These are phyloP conservation scores for Calliphora vicina DNA, from an alignment of 1,140 invertebrate species.

Conservation along the genomic window DNA sequence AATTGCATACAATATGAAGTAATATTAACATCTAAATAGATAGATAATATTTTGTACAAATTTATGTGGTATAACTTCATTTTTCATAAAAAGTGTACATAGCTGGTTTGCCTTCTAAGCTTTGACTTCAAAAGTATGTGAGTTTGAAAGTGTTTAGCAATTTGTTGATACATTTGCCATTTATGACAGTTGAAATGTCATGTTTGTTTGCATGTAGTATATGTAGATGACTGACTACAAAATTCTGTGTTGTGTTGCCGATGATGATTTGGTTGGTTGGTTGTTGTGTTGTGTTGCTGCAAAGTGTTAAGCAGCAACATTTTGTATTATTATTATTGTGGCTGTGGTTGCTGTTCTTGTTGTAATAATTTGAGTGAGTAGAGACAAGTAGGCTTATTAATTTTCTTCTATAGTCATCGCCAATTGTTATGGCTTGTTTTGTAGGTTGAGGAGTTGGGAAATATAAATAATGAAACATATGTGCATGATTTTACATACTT, in stretches of 20 bases:
- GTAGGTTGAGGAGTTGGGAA: neutral
- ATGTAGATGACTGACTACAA: neutral
- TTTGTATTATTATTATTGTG: constrained; percentile 3
- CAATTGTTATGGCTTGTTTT: neutral
- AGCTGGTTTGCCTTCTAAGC: too few relatives aligned
- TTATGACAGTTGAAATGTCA: constrained; percentile 36
- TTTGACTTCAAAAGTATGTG: neutral
- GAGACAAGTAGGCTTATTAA: constrained; percentile 5
- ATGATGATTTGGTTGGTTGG: neutral
- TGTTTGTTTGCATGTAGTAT: neutral
- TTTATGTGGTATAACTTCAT: too few relatives aligned
- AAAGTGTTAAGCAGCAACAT: neutral
- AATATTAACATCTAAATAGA: too few relatives aligned
- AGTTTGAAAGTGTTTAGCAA: neutral
- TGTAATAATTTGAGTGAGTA: neutral
- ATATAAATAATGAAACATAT: neutral
- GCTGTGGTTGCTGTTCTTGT: neutral
- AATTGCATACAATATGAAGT: too few relatives aligned
- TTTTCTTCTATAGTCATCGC: neutral
- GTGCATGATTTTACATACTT: neutral
- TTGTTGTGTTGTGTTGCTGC: neutral
- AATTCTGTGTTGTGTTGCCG: neutral
- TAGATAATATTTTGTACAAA: too few relatives aligned
- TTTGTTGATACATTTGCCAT: constrained; percentile 36
- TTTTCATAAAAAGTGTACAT: too few relatives aligned